phyloP scores from a whole-genome alignment of 2,113 vertebrate genomes.

The Cichladusa arquata region DNA sequence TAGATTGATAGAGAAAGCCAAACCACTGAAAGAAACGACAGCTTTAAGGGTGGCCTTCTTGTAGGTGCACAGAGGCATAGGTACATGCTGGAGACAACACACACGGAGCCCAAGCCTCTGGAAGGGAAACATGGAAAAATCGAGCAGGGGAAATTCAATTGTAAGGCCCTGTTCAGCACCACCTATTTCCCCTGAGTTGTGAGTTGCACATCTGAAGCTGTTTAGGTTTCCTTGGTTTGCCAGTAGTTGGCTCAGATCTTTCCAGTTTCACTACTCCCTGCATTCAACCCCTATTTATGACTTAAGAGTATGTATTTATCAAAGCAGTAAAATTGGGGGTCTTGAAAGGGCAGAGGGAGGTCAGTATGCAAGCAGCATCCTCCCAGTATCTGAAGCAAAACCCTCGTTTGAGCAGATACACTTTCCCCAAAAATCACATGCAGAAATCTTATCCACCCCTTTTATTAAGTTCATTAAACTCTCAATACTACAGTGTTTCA shows the following conservation, averaged over 20 bases:
- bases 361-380: neutral
- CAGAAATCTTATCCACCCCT: neutral
- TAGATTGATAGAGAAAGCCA: neutral
- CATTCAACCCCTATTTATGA: neutral
- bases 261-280: neutral
- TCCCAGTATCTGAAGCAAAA: neutral
- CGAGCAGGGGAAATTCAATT: accelerated
- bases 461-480: neutral
- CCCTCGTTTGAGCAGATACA: neutral
- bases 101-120: neutral
- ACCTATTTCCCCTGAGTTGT: neutral
- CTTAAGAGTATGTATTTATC: neutral
- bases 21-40: neutral
- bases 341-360: neutral
- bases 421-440: neutral
- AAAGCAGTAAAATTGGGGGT: neutral
- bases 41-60: neutral
- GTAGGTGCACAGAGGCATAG: neutral
- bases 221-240: neutral
- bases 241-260: neutral
- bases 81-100: neutral
- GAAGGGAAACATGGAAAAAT: neutral
- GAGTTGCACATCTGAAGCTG: neutral
- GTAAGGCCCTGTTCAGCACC: neutral
- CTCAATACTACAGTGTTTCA: neutral